Conservation (phyloP, 2,113 vertebrate genomes). For the Epinephelus fuscoguttatus region DNA sequence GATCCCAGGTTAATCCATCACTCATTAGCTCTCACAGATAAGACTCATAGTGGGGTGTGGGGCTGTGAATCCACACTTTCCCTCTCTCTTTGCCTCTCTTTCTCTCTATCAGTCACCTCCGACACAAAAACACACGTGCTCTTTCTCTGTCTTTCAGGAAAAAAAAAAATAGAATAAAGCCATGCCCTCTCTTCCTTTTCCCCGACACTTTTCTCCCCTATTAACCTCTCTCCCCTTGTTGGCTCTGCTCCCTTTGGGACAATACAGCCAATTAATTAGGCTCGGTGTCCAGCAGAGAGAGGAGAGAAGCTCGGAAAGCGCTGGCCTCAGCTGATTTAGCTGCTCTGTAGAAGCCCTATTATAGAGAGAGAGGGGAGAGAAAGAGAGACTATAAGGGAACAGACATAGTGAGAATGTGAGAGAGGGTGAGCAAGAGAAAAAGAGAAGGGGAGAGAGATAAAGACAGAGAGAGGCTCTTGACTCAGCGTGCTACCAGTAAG, state of each 20-base stretch:
- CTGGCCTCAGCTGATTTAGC: conserved; percentile 60
- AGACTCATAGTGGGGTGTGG: conserved; percentile 60
- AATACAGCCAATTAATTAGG: conserved; percentile 71
- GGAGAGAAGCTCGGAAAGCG: conserved; percentile 38
- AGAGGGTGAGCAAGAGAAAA: conserved; percentile 14
- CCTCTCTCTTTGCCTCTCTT: not conserved
- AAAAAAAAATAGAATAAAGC: conserved; percentile 24
- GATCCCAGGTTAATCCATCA: conserved; percentile 81
- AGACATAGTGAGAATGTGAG: not conserved
- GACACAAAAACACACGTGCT: conserved; percentile 5
- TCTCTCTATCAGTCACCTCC: conserved; percentile 1
- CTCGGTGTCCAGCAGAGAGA: conserved; percentile 55
- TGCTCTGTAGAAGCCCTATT: conserved; percentile 41
- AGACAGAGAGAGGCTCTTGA: conserved; percentile 53
- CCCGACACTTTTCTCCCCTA: conserved; percentile 11
- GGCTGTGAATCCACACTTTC: conserved; percentile 46
- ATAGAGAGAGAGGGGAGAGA: conserved; percentile 18
- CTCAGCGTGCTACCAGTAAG: conserved; percentile 39
- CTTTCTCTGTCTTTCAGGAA: not conserved
- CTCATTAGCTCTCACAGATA: conserved; percentile 79
- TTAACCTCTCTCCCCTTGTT: conserved; percentile 30
- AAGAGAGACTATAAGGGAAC: conserved; percentile 13
- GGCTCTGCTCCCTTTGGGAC: conserved; percentile 32
- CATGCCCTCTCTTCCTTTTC: not conserved
- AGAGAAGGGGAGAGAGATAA: conserved; percentile 16